Evolutionary conservation across 2,797 vertebrate genomes (phyloP), one percentile per base, ranked within the genome.

Genomic region (Adelosebastes latens): DNA sequence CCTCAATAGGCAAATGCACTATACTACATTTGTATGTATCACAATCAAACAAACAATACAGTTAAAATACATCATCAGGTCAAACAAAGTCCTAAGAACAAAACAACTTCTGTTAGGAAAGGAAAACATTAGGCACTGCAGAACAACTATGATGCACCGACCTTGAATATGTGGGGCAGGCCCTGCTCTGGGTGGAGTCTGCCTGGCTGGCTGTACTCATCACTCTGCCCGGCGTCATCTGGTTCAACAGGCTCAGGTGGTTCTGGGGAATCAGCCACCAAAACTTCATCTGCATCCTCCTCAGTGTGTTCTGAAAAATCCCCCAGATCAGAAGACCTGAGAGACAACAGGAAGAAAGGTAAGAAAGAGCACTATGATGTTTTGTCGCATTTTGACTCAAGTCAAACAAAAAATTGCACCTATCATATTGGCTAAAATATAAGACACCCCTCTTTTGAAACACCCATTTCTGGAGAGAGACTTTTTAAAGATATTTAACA

Each of bases 111-210:
- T 59, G 24, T 29, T 25, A 68, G 71, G 22, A 59, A 32, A 27
- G 66, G 6, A 49, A 24, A 36, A 25, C 2, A 46, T 8, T 5
- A 10, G 8, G 7, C 16, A 25, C 4, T 24, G 1, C 4, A 14
- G 5, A 31, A 11, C 7, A 56, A 53, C 4, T 18, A 9, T 67
- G 24, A 25, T 68, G 39, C 14, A 84, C 82, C 10, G 27, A 95
- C 94, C 90, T 6, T 94, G 39, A 95, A 95, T 25, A 95, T 14
- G 39, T 93, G 68, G 3, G 88, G 62, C 79, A 95, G 22, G 58
- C 86, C 87, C 79, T 90, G 91, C n/a, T 94, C 92, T 64, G 89
- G 85, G 80, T 93, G 90, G 0, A 91, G 61, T 62, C 24, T 85
- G 31, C 90, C 94, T 0, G 77, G 84, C 74, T 92, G 90, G 10